Conservation (phyloP, 2,113 vertebrate genomes). For the Clarias macrocephalus region DNA sequence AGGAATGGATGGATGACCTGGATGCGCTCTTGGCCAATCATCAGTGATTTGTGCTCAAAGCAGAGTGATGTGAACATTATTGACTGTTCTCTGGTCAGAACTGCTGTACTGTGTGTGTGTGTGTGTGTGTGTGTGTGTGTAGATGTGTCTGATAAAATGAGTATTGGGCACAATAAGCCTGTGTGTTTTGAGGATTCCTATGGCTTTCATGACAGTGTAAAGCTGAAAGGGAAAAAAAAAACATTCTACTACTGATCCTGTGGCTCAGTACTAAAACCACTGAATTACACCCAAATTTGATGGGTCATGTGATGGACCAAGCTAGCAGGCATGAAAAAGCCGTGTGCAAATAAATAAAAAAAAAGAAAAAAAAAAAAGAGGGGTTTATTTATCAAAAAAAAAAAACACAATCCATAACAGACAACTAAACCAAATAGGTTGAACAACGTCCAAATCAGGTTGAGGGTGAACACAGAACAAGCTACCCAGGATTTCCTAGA, state of each 20-base stretch:
- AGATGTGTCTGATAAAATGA: slow-evolving; percentile 59
- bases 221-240: slow-evolving; percentile 8
- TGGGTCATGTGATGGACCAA: slow-evolving; percentile 20
- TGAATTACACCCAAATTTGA: slow-evolving; percentile 46
- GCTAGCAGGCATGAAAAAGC: no score
- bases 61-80: slow-evolving; percentile 3
- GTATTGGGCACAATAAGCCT: slow-evolving; percentile 77
- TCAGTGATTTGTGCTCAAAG: slow-evolving; percentile 60
- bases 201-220: slow-evolving; percentile 36
- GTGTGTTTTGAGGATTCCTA: slow-evolving; percentile 57
- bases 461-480: no score
- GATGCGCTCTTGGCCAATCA: slow-evolving; percentile 91
- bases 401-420: no score
- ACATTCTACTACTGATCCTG: slow-evolving; percentile 60
- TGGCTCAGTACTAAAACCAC: slow-evolving; percentile 62
- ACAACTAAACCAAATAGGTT: no score
- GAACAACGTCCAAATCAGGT: no score
- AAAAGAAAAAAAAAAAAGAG: no score
- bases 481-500: no score
- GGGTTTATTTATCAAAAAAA: no score
- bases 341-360: no score
- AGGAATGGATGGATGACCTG: slow-evolving; percentile 97
- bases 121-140: slow-evolving; percentile 39
- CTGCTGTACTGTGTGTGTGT: slow-evolving; percentile 53
- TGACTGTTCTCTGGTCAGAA: slow-evolving; percentile 11